Base-by-base conservation (phyloP, 1,140 invertebrate species). In the Euura lappo region DNA sequence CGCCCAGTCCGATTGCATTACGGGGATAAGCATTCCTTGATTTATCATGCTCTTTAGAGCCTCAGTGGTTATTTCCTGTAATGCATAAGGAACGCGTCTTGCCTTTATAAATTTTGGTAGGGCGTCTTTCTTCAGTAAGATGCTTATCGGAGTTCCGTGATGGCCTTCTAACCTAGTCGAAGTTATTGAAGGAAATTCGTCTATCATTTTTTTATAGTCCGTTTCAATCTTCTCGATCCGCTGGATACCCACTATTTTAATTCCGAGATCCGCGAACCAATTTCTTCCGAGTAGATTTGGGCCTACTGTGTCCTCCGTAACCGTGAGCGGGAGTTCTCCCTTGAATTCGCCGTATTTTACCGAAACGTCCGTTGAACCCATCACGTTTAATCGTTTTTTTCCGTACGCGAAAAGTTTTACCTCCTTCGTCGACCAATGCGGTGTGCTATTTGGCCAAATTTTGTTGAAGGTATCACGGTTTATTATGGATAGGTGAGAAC, bases 1-100 rank as follows among this genome's bases (percentile, higher is more conserved):
- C 1, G 45, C 69, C 69, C 43, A 70, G 45, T 70, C 69, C 2
- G 69, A 70, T n/a, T 70, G 69, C 42, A 44, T 45, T 46, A 45
- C 69, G 28, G 69, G 69, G 11, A 42, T 70, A n/a, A 70, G 69
- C 69, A 70, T 70, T 45, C 69, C 69, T 46, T 46, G 69, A n/a
- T 45, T 70, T 46, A 10, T 13, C 69, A 70, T 70, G 8, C 45
- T 11, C 4, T 70, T 44, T 70, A 70, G 8, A 2, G 69, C 69
- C 11, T 47, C 69, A 6, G 4, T 44, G 2, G 45, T 70, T n/a
- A 11, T n/a, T 47, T 70, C 45, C 8, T 44, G 43, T 5, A 70
- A 10, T 2, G 69, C 69, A 5, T 70, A 45, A 28, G 69, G 45
- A 4, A 70, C 28, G 8, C 69, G 45, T 2, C 69, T 44, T 2